These are phyloP conservation scores for Saccostrea cuccullata DNA, from an alignment of 1,140 invertebrate species.

Conservation along the genomic window DNA sequence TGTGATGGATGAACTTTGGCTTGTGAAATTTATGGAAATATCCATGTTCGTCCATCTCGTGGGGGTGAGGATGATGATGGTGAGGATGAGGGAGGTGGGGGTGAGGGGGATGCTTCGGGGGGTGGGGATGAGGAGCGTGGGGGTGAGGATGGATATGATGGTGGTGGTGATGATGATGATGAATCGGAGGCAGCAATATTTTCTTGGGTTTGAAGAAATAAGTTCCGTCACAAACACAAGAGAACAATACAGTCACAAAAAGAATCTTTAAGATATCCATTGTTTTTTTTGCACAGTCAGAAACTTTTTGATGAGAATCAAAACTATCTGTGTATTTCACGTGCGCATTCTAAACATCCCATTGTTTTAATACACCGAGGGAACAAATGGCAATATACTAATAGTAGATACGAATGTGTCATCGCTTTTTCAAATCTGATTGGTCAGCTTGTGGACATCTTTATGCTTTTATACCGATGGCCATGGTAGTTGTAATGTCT, in stretches of 20 bases:
- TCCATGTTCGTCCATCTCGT: neutral
- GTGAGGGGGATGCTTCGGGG: neutral
- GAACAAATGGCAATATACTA: neutral
- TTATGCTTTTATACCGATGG: constrained; percentile 34
- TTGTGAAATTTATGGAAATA: neutral
- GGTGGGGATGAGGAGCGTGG: neutral
- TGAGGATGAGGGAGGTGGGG: neutral
- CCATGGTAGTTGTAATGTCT: constrained; percentile 6
- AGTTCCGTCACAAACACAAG: constrained; percentile 21
- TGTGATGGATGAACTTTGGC: neutral
- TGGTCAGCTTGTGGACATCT: constrained; percentile 4
- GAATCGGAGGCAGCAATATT: neutral
- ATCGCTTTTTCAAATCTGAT: constrained; percentile 20
- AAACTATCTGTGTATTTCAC: constrained; percentile 31
- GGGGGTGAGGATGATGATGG: neutral
- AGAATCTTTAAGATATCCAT: neutral
- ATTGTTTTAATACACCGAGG: constrained; percentile 11
- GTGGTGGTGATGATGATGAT: neutral
- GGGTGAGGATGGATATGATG: neutral
- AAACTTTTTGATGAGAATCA: constrained; percentile 18
- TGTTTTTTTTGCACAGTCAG: neutral
- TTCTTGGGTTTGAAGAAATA: constrained; percentile 29
- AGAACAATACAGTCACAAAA: neutral
- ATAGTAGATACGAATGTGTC: constrained; percentile 5
- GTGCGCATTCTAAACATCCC: constrained; percentile 15